These are phyloP conservation scores for Gymnosoma rotundatum DNA, from an alignment of 2,888 invertebrate genomes.

Conservation along the genomic window DNA sequence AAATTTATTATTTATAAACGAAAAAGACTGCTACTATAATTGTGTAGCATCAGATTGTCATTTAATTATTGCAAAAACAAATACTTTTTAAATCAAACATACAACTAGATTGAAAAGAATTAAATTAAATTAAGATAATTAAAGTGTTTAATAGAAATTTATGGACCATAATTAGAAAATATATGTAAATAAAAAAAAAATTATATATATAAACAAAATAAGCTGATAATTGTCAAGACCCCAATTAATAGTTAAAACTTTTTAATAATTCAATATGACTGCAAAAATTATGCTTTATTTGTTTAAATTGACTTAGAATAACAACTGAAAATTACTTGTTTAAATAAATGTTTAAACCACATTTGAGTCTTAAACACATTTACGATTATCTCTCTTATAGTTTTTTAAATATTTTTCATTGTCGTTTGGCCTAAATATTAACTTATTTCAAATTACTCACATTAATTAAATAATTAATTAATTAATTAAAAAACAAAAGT, in stretches of 20 bases:
- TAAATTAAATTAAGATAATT: slow-evolving; percentile 35
- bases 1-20: slow-evolving; percentile 2
- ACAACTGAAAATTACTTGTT: not conserved
- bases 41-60: slow-evolving; percentile 59
- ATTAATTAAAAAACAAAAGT: too few relatives aligned
- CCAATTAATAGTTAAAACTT: not conserved
- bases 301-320: slow-evolving; percentile 44
- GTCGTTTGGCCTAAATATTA: too few relatives aligned
- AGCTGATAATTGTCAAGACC: not conserved
- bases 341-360: slow-evolving; percentile 7
- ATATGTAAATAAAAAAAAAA: slow-evolving; percentile 23
- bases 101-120: slow-evolving; percentile 36
- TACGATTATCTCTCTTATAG: not conserved
- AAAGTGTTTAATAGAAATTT: slow-evolving; percentile 71
- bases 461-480: too few relatives aligned
- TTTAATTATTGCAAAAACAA: slow-evolving; percentile 22
- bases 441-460: too few relatives aligned
- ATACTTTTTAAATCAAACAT: slow-evolving; percentile 17
- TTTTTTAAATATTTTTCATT: not conserved
- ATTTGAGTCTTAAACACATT: not conserved
- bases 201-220: slow-evolving; percentile 15
- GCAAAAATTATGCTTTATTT: slow-evolving; percentile 59
- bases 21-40: slow-evolving; percentile 50
- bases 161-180: slow-evolving; percentile 64
- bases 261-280: slow-evolving; percentile 50